Conservation (phyloP, 2,113 vertebrate genomes). For the Phasianus colchicus region DNA sequence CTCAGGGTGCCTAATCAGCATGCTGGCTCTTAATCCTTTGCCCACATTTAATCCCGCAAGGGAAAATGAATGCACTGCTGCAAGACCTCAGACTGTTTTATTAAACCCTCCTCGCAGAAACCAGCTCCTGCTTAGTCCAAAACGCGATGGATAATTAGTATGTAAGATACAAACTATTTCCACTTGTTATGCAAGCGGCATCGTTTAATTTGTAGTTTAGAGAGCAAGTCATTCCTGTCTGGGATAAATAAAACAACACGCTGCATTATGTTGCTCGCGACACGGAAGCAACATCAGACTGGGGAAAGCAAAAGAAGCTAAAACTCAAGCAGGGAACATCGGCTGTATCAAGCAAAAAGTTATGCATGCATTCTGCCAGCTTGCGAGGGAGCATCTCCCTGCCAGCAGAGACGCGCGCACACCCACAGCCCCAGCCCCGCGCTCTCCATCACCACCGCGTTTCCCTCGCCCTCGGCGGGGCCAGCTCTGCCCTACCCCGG, state of each 20-base stretch:
- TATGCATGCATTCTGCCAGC: slow-evolving; percentile 3
- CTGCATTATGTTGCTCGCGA: slow-evolving; percentile 44
- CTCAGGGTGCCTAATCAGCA: background rate
- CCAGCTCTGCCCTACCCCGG: background rate
- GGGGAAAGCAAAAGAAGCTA: background rate
- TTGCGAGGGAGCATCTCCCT: background rate
- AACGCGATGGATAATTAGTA: slow-evolving; percentile 49
- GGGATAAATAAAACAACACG: slow-evolving; percentile 72
- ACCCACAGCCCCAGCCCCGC: background rate
- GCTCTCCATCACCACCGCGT: background rate
- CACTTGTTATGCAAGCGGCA: slow-evolving; percentile 71
- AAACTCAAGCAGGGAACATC: background rate
- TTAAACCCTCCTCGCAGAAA: background rate
- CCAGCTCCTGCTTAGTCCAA: background rate
- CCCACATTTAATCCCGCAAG: background rate
- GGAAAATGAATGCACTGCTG: background rate
- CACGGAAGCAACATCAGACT: background rate
- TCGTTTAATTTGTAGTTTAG: slow-evolving; percentile 63
- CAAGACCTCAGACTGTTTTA: background rate
- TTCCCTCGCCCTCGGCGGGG: background rate
- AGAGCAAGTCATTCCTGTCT: slow-evolving; percentile 54
- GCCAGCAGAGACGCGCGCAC: background rate
- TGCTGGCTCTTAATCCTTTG: background rate
- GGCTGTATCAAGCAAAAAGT: slow-evolving; percentile 46
- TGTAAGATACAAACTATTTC: slow-evolving; percentile 52